These are phyloP conservation scores for Phoronis australis DNA, from an alignment of 2,888 invertebrate genomes.

Conservation along the genomic window DNA sequence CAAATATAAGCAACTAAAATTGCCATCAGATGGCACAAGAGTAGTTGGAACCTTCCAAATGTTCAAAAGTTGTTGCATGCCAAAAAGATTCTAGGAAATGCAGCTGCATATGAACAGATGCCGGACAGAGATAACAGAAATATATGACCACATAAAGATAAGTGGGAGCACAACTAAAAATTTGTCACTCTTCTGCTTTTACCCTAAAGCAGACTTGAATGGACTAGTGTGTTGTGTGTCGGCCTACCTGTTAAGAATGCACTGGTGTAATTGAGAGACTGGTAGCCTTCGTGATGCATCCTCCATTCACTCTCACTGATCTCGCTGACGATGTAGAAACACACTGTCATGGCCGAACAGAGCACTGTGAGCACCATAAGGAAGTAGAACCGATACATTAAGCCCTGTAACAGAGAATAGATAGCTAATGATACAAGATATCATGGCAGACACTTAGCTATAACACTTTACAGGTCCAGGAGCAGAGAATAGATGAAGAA, in stretches of 20 bases:
- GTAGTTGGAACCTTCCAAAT: no score
- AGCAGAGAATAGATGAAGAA: neutral
- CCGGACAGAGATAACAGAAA: no score
- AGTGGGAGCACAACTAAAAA: no score
- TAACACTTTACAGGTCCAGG: neutral
- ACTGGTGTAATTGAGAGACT: slow-evolving; percentile 87
- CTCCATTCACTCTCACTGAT: slow-evolving; percentile 66
- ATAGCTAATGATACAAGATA: neutral
- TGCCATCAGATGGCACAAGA: no score
- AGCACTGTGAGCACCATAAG: slow-evolving; percentile 90
- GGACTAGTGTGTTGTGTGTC: no score
- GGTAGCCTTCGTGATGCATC: slow-evolving; percentile 74
- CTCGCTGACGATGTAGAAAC: slow-evolving; percentile 92
- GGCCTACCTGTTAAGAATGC: slow-evolving; percentile 83
- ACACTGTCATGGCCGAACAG: slow-evolving; percentile 89
- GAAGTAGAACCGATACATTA: slow-evolving; percentile 97
- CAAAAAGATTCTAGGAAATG: no score
- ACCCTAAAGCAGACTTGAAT: no score
- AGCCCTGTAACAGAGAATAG: slow-evolving; percentile 57
- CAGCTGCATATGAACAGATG: no score
- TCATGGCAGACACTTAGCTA: neutral
- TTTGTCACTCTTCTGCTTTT: no score
- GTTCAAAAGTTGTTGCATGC: no score
- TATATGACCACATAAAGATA: no score
- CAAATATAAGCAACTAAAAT: no score